Base-by-base conservation (phyloP, 2,113 vertebrate genomes). In the Dinomys branickii region DNA sequence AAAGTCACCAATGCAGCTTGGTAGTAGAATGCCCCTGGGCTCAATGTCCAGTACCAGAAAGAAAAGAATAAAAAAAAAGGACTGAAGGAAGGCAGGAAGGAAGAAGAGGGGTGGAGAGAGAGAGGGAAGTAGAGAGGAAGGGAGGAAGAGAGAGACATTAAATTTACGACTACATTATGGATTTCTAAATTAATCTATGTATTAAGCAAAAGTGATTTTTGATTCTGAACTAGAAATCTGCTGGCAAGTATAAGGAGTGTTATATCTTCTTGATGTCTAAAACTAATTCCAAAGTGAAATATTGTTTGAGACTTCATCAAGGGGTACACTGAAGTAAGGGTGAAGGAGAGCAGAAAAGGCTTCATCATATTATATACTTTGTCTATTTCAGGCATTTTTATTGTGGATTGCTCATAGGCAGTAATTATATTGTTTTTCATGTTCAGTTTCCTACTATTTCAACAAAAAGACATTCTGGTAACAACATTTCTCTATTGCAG, bases 191-290 rank as follows among this genome's bases (percentile, higher is more conserved):
- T 54, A 20, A 52, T 80, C 56, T 67, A 20, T 50, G 59, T 84
- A 22, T 73, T 73, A 90, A 69, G 28, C 50, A 94, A 89, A 94
- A 38, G 0, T 61, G 4, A 35, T 30, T 82, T 92, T 77, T 81
- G 54, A 87, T 90, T 87, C 75, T 94, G 65, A 94, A 81, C 35
- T 50, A 69, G 77, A 94, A 78, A 47, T 14, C 71, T 41, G 11
- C 13, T 16, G 58, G 2, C 50, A 90, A 73, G 58, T 67, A 10
- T 90, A 61, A 24, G 1, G 80, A 96, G 44, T 65, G 59, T 14
- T 65, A 38, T 4, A 38, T 69, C 22, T 14, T 56, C 35, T n/a
- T 69, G 38, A 50, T 84, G 12, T 38, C 82, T 67, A 59, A 83
- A 33, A 41, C 54, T 67, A 81, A 87, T 33, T 87, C 91, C 80